Conservation (phyloP, 2,113 vertebrate species). For the Calyptommatus sinebrachiatus region DNA sequence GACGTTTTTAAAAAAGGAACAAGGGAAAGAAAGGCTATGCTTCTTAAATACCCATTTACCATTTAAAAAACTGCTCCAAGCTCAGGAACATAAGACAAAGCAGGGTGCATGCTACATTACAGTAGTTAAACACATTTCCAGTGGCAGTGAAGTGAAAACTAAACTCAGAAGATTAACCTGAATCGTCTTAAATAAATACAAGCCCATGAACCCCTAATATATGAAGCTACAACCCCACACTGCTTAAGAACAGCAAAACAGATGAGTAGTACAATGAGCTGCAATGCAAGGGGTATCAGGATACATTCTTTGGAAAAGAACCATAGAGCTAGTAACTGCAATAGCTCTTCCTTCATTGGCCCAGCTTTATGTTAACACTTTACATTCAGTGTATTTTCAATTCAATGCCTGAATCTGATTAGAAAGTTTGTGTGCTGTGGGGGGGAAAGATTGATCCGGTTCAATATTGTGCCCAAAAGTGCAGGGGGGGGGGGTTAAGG, state of each 20-base stretch:
- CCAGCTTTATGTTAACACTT: constrained; percentile 30
- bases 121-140: constrained; percentile 24
- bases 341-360: constrained; percentile 58
- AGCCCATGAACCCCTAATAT: constrained; percentile 25
- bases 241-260: constrained; percentile 4
- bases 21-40: neutral
- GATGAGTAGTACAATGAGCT: constrained; percentile 48
- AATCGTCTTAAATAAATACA: constrained; percentile 13
- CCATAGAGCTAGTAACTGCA: constrained; percentile 46
- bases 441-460: neutral
- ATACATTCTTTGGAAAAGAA: constrained; percentile 43
- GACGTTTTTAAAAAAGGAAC: neutral
- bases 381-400: constrained; percentile 28
- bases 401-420: constrained; percentile 37
- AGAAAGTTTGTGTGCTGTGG: neutral
- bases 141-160: constrained; percentile 26
- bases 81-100: constrained; percentile 5
- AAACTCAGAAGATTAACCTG: constrained; percentile 18
- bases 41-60: neutral
- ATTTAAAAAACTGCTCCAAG: neutral
- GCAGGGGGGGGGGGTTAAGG: constrained; percentile 43
- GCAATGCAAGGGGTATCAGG: constrained; percentile 37
- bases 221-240: constrained; percentile 9
- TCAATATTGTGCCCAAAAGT: constrained; percentile 50
- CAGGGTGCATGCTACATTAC: neutral